Evolutionary conservation across 2,113 vertebrate genomes (phyloP).

Genomic region (Tinamus guttatus): DNA sequence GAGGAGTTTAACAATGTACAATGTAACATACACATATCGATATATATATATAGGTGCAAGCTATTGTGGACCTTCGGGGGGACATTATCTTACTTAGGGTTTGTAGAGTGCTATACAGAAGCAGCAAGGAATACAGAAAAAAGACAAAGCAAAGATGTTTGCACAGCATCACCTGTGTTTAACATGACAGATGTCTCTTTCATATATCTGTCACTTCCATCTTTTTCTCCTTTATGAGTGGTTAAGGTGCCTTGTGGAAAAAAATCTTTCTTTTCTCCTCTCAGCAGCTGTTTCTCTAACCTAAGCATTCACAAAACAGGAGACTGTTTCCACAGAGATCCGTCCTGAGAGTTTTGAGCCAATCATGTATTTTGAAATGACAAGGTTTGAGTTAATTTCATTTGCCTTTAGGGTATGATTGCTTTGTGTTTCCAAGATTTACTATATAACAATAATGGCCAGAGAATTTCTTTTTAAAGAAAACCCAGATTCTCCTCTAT

Average conservation of each 20-base stretch:
- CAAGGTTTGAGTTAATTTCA: slow-evolving; percentile 30
- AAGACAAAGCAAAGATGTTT: background rate
- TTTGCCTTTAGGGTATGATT: slow-evolving; percentile 17
- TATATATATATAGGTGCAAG: background rate
- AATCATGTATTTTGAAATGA: background rate
- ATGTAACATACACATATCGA: background rate
- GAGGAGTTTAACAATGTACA: background rate
- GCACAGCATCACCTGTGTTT: background rate
- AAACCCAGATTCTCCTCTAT: background rate
- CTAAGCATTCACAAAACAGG: background rate
- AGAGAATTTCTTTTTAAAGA: background rate
- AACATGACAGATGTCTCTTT: background rate
- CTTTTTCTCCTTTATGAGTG: background rate
- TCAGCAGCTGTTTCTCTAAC: background rate
- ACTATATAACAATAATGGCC: background rate
- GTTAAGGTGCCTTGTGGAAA: background rate
- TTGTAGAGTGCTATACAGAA: background rate
- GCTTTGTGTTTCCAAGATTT: slow-evolving; percentile 4
- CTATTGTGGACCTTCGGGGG: background rate
- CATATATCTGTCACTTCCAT: background rate
- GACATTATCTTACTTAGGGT: background rate
- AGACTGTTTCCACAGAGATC: background rate
- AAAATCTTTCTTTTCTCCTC: background rate
- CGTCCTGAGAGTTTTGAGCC: background rate
- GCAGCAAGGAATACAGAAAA: background rate